Evolutionary conservation across 2,888 invertebrate genomes (phyloP).

Genomic region (Elmis aenea): DNA sequence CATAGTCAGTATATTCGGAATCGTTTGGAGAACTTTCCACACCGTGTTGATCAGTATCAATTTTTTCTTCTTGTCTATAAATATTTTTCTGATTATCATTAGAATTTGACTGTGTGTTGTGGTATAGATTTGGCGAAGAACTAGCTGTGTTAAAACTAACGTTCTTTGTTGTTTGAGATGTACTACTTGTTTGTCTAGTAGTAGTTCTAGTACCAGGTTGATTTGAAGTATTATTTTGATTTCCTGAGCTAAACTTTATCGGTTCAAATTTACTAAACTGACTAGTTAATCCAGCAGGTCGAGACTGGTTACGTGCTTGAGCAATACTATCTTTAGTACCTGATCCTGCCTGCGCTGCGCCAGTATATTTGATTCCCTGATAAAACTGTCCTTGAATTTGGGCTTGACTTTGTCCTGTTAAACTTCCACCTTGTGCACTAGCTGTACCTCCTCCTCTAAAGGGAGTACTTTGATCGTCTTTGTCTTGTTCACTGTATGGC

Average conservation of each 20-base stretch:
- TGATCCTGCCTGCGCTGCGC: slow-evolving; percentile 78
- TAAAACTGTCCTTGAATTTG: slow-evolving; percentile 78
- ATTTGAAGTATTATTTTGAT: background rate
- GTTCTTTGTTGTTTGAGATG: background rate
- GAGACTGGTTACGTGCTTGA: slow-evolving; percentile 30
- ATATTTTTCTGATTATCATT: no score
- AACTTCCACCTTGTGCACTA: slow-evolving; percentile 70
- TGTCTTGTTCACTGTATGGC: slow-evolving; percentile 63
- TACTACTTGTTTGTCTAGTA: background rate
- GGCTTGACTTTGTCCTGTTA: slow-evolving; percentile 74
- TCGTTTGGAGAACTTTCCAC: slow-evolving; percentile 46
- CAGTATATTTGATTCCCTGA: slow-evolving; percentile 51
- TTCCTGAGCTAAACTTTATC: slow-evolving; percentile 6
- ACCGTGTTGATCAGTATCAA: slow-evolving; percentile 11
- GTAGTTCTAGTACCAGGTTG: background rate
- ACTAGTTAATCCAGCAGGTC: slow-evolving; percentile 17
- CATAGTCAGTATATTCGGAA: slow-evolving; percentile 46
- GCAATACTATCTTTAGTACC: slow-evolving; percentile 57
- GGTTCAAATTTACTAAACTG: slow-evolving; percentile 17
- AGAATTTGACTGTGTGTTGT: no score
- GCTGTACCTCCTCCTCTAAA: slow-evolving; percentile 74
- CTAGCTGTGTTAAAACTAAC: background rate
- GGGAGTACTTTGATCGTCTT: slow-evolving; percentile 51
- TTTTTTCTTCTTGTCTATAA: background rate
- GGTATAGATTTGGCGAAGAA: background rate